Evolutionary conservation across 1,140 invertebrate genomes (phyloP).

Genomic region (Meteorus sp.): DNA sequence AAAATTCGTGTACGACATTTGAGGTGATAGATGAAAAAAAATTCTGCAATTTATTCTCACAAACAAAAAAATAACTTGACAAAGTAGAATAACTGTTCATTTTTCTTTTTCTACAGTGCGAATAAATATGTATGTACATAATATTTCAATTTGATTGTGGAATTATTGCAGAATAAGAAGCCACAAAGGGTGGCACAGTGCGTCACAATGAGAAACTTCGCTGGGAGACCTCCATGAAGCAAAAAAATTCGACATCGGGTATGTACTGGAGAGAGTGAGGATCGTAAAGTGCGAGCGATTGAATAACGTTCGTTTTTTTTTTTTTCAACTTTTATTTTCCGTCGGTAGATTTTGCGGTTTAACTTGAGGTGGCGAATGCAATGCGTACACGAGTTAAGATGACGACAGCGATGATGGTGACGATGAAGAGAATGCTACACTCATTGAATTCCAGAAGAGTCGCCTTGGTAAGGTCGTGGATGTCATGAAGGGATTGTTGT

Average conservation of each 20-base stretch:
- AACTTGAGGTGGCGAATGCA: constrained; percentile 5
- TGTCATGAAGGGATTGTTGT: constrained; percentile 29
- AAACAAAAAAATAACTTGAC: too few relatives aligned
- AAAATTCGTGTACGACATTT: too few relatives aligned
- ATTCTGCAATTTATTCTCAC: too few relatives aligned
- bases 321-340: constrained; percentile 6
- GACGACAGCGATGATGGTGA: background rate
- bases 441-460: constrained; percentile 31
- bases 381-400: background rate
- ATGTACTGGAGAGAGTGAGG: background rate
- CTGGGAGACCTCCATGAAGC: constrained; percentile 4
- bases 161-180: constrained; percentile 7
- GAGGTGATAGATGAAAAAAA: too few relatives aligned
- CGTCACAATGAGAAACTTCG: constrained; percentile 1
- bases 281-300: constrained; percentile 27
- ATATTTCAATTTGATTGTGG: background rate
- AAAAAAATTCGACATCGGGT: background rate
- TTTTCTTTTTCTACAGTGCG: too few relatives aligned
- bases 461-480: constrained; percentile 40
- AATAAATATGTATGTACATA: background rate
- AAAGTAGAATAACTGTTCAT: too few relatives aligned
- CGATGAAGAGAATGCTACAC: background rate
- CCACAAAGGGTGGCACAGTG: constrained; percentile 4
- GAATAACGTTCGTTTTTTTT: constrained; percentile 22
- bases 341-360: constrained; percentile 26